Conservation (phyloP, 2,888 invertebrate species). For the Deilephila elpenor region DNA sequence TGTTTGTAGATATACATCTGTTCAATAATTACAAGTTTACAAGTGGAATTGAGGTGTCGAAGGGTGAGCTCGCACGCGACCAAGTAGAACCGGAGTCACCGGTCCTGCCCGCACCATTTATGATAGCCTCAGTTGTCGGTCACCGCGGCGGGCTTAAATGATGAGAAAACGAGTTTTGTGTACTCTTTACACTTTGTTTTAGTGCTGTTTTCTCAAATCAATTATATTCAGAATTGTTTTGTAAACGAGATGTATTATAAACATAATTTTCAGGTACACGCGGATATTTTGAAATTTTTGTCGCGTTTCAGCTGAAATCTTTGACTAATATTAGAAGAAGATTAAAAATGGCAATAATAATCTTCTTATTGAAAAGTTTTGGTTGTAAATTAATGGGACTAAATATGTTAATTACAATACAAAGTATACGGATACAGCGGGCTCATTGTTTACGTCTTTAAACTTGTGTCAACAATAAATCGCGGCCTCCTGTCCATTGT, state of each 20-base stretch:
- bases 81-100: conserved; percentile 53
- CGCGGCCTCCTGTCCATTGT: conserved; percentile 41
- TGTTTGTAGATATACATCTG: neutral
- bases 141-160: conserved; percentile 51
- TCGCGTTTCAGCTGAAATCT: no score
- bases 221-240: no score
- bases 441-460: no score
- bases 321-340: no score
- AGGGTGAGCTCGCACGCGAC: conserved; percentile 55
- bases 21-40: conserved; percentile 37
- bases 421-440: no score
- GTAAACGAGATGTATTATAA: no score
- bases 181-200: neutral
- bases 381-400: neutral
- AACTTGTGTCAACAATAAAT: neutral
- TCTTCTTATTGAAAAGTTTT: no score
- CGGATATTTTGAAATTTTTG: no score
- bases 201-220: neutral
- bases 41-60: conserved; percentile 53
- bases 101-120: conserved; percentile 62
- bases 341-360: no score
- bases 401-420: neutral
- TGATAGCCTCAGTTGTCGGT: conserved; percentile 64
- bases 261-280: no score
- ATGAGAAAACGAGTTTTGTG: conserved; percentile 14